Conservation (phyloP, 1,140 invertebrate species). For the Apis laboriosa region DNA sequence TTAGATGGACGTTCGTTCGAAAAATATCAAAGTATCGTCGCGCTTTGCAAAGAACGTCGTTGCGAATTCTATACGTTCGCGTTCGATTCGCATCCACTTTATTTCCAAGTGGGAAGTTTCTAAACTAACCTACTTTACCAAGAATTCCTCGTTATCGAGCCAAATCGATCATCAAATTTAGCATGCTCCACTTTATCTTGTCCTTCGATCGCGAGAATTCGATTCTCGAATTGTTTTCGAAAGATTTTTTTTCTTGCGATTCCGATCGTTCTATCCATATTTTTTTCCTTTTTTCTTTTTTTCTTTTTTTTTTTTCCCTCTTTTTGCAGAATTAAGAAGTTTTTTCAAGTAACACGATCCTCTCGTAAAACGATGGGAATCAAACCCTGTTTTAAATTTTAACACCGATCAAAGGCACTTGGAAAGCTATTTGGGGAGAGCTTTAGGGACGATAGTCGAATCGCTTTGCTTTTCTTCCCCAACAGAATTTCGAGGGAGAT, state of each 20-base stretch:
- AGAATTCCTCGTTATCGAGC: constrained; percentile 35
- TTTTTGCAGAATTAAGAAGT: background rate
- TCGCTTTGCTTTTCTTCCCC: constrained; percentile 1
- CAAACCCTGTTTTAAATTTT: background rate
- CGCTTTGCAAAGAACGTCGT: background rate
- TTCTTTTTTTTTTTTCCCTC: no score
- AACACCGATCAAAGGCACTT: background rate
- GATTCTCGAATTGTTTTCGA: background rate
- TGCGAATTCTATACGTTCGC: background rate
- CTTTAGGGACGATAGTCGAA: background rate
- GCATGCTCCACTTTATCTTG: constrained; percentile 16
- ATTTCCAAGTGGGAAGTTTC: background rate
- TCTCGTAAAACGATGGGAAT: background rate
- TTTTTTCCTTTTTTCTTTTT: no score
- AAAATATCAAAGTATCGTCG: background rate
- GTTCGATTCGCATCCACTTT: background rate
- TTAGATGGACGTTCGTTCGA: no score
- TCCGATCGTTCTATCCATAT: background rate
- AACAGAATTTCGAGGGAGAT: background rate
- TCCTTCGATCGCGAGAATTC: background rate
- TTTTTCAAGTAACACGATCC: no score
- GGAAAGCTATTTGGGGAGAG: background rate
- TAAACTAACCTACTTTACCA: constrained; percentile 31
- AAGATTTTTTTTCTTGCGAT: background rate
- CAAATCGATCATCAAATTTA: constrained; percentile 34